Base-by-base conservation (phyloP, 2,797 vertebrate species). In the Sebastes variabilis region DNA sequence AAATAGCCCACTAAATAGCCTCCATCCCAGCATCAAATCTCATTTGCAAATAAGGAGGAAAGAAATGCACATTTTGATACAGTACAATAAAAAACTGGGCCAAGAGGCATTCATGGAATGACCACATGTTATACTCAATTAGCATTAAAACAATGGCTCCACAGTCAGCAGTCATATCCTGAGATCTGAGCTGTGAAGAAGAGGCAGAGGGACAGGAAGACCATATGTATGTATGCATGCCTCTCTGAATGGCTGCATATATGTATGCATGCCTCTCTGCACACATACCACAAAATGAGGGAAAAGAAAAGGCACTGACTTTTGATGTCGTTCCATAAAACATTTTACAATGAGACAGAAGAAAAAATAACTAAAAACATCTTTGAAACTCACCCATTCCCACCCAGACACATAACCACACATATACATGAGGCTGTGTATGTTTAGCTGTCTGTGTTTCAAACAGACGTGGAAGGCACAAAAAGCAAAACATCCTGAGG, bases 131-230 rank as follows among this genome's bases (percentile, higher is more conserved):
- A 68, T 66, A 90, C 82, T 90, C 86, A 89, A 93, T 95, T 94
- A 94, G 79, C 88, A 92, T 89, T 81, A 89, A 94, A 92, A 95
- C 92, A 95, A 94, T 86, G 88, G 77, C 78, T 84, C 84, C 82
- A 90, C 87, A 94, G 91, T 93, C 66, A 79, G 78, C 79, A 84
- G 73, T 55, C 78, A 16, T 34, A 73, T 80, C 74, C 59, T 52
- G 58, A 87, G 79, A 85, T 86, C 78, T 73, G 56, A 84, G 75
- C 68, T 80, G 71, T 65, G 71, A 80, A 77, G 76, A 83, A 49
- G 18, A 49, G 73, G 64, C 52, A 72, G 29, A 76, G 64, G 70
- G 62, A 62, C 56, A 42, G 66, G 62, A 56, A 24, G 36, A 32
- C 81, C n/a, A 16, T 66, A 59, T 70, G 27, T 22, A 67, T 29